A percentile compares a stretch with the other conserved stretches of the same genome.
Conservation (phyloP, 2,888 invertebrate genomes). For the Achlya flavicornis region DNA sequence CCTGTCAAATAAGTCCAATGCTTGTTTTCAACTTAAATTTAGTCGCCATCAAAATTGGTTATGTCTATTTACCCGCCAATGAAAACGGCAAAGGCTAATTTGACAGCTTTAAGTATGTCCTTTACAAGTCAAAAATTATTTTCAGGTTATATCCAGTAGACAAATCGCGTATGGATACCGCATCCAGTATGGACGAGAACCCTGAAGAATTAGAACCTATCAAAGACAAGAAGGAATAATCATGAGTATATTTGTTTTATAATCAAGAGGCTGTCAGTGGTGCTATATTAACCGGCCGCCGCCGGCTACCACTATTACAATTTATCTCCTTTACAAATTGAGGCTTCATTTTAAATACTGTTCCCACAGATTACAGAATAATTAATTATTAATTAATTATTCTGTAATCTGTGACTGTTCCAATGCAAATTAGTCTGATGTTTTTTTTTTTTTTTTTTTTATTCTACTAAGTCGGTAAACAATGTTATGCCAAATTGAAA, state of each 20-base stretch:
- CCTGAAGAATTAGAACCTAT: constrained; percentile 60
- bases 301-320: neutral
- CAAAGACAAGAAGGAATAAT: constrained; percentile 66
- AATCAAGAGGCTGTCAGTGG: constrained; percentile 22
- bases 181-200: constrained; percentile 79
- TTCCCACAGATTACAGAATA: too few relatives aligned
- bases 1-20: too few relatives aligned
- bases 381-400: too few relatives aligned
- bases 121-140: constrained; percentile 15
- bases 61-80: too few relatives aligned
- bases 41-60: too few relatives aligned
- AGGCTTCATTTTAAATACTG: neutral
- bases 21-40: too few relatives aligned
- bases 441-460: too few relatives aligned
- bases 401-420: too few relatives aligned
- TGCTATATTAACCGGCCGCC: constrained; percentile 18
- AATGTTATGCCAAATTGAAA: neutral
- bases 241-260: constrained; percentile 10
- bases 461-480: too few relatives aligned
- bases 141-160: constrained; percentile 96
- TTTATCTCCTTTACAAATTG: neutral
- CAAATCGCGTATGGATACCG: constrained; percentile 91
- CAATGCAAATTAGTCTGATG: neutral
- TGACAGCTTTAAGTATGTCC: neutral
- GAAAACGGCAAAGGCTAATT: too few relatives aligned